Evolutionary conservation across 2,888 invertebrate genomes (phyloP), one percentile per base, ranked within the genome.

Genomic region (Mimachlamys varia): DNA sequence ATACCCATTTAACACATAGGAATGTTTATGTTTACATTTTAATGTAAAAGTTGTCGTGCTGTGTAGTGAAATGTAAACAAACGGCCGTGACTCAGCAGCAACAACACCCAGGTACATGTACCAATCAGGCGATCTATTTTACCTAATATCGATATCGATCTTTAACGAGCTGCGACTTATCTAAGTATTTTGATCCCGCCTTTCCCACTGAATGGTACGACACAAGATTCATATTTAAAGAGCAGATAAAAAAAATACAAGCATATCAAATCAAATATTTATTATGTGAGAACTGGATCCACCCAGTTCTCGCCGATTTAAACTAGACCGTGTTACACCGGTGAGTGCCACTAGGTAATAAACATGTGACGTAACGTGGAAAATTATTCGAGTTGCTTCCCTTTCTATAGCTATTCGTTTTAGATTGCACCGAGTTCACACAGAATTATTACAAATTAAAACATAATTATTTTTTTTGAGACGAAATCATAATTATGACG

Each of bases 311-410:
- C 76, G 33, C 33, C 76, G 7, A 22, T n/a, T 58, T n/a, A 58
- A 19, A 19, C 22, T 58, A 55, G 55, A 55, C 55, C 44, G 3
- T 44, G 44, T 44, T 44, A 44, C 44, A 44, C 7, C 4, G 7
- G 44, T 44, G 44, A 44, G 44, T 44, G 44, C 44, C 44, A 44
- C 44, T 44, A 44, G 44, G 44, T 44, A n/a, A n/a, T 62, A 53
- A 53, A 15, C n/a, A n/a, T 10, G 27, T 76, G 76, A 76, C 76
- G 76, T 76, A 27, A 76, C 13, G 33, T 76, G 33, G 33, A 33
- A 76, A 76, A 33, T 5, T 7, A 76, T 33, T 76, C 76, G 76
- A 76, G 76, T 76, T 76, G 76, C 76, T 76, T 76, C 76, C 76
- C 76, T 27, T 76, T 33, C 33, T 33, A 76, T 76, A 76, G 12